Base-by-base conservation (phyloP, 2,888 invertebrate genomes). In the Scotopteryx bipunctaria region DNA sequence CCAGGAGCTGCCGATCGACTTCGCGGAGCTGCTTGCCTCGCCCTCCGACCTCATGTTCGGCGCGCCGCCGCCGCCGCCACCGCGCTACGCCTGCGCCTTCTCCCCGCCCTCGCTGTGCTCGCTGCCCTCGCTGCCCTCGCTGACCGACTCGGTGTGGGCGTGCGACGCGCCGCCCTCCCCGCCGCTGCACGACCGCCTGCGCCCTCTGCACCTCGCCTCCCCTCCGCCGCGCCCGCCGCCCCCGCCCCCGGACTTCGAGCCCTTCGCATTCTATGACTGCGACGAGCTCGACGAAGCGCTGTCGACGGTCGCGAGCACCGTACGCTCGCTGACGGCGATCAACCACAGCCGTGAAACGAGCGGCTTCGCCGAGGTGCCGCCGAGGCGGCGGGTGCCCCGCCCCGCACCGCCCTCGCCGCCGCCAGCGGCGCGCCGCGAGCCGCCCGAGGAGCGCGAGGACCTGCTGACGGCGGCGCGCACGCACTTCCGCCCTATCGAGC, bases 401-500 rank as follows among this genome's bases (percentile, higher is more conserved):
- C 90, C 92, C 40, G 73, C 86, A 42, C 67, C 94, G 78, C 94
- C 95, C 52, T 32, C 51, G 19, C 13, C 32, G 23, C 57, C 56
- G 36, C 37, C 58, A 1, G 45, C 74, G 71, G 41, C 16, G 5
- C n/a, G n/a, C n/a, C n/a, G n/a, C n/a, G n/a, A n/a, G n/a, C n/a
- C n/a, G n/a, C n/a, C n/a, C n/a, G n/a, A n/a, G n/a, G 73, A 68
- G 63, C 60, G 83, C 63, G 95, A 95, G 73, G 95, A 96, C 81
- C 83, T 96, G 63, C 90, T 96, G 56, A 94, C 94, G 11, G 95
- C 96, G 4, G 91, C 94, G 59, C 93, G 93, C 59, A 96, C 96
- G 51, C 97, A 97, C 85, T 97, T 97, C 87, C 93, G 94, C 62
- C 96, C 97, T 9, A 96, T 97, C 65, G 92, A 93, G 66, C 92